Evolutionary conservation across 2,113 vertebrate species (phyloP).

Genomic region (Mormyrus lacerda): DNA sequence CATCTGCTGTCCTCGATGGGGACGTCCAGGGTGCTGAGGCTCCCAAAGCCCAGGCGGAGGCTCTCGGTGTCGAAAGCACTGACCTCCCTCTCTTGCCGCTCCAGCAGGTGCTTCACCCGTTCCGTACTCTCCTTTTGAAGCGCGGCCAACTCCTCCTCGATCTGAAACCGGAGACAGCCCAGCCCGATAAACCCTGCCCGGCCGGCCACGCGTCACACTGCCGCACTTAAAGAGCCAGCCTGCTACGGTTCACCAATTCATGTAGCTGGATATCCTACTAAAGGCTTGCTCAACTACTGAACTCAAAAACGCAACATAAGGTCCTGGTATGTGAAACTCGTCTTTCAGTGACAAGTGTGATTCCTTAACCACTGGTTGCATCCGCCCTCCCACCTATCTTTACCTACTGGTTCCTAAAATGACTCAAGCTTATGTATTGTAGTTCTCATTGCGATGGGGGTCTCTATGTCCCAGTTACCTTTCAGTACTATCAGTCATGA

Average conservation of each 20-base stretch:
- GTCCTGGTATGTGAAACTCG: neutral
- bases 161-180: conserved; percentile 56
- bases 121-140: conserved; percentile 97
- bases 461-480: neutral
- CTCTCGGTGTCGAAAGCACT: conserved; percentile 96
- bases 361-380: neutral
- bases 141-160: conserved; percentile 95
- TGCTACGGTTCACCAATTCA: neutral
- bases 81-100: conserved; percentile 90
- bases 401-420: neutral
- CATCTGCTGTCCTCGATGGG: conserved; percentile 99
- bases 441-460: neutral
- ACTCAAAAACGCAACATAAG: neutral
- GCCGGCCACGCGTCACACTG: neutral
- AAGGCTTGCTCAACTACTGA: neutral
- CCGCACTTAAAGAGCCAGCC: neutral
- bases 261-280: neutral
- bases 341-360: neutral
- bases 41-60: conserved; percentile 87
- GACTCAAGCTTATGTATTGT: neutral
- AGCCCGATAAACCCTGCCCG: neutral
- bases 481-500: neutral
- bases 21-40: conserved; percentile 86
- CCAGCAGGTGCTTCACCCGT: conserved; percentile 88
- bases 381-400: neutral